phyloP scores from a whole-genome alignment of 2,797 vertebrate genomes.

The Pelodytes ibericus region DNA sequence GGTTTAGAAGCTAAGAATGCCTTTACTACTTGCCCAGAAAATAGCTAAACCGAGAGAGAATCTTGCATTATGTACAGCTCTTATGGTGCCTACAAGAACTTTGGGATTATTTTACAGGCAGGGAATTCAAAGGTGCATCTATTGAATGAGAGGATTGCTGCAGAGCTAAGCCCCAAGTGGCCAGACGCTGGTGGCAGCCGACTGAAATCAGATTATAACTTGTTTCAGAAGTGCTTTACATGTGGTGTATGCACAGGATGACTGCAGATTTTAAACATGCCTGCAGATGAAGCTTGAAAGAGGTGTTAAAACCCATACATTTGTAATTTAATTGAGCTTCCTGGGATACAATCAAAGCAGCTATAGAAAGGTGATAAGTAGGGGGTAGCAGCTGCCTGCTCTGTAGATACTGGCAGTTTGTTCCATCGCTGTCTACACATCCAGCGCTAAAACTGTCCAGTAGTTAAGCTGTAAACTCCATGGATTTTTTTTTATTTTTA shows the following conservation, averaged over 20 bases:
- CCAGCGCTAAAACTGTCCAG: neutral
- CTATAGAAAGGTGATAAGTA: neutral
- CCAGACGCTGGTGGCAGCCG: slow-evolving; percentile 5
- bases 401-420: neutral
- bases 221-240: neutral
- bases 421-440: neutral
- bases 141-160: slow-evolving; percentile 13
- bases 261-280: neutral
- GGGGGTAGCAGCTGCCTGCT: neutral
- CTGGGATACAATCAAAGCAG: neutral
- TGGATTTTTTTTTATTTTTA: neutral
- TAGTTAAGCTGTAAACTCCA: neutral
- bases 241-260: neutral
- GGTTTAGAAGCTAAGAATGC: no score
- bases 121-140: slow-evolving; percentile 3
- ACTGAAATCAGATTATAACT: slow-evolving; percentile 1
- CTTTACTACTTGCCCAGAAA: neutral
- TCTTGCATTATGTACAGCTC: neutral
- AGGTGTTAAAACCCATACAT: neutral
- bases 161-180: neutral
- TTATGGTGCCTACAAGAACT: slow-evolving; percentile 1
- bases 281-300: neutral
- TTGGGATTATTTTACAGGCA: neutral
- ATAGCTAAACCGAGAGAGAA: neutral
- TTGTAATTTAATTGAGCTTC: slow-evolving; percentile 5